phyloP scores from a whole-genome alignment of 1,140 invertebrate genomes.

The Pogonus chalceus region DNA sequence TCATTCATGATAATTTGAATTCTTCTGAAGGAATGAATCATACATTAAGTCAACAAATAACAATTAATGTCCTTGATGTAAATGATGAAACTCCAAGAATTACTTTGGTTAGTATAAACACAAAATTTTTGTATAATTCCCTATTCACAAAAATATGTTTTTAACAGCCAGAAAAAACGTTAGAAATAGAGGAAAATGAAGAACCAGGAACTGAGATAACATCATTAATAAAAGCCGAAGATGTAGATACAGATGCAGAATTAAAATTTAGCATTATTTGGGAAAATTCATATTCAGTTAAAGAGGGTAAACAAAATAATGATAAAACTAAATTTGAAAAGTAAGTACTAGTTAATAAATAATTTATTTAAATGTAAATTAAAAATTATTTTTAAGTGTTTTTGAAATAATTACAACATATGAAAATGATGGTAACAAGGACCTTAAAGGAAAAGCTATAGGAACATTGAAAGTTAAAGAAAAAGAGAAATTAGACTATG shows the following conservation, averaged over 20 bases:
- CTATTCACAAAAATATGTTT: constrained; percentile 29
- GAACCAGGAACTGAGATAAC: constrained; percentile 33
- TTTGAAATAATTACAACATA: constrained; percentile 10
- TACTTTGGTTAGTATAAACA: constrained; percentile 28
- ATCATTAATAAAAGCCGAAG: constrained; percentile 36
- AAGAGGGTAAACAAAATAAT: constrained; percentile 37
- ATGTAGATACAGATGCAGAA: constrained; percentile 42
- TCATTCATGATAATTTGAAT: constrained; percentile 36
- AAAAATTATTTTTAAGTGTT: constrained; percentile 5
- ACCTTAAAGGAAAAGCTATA: constrained; percentile 21
- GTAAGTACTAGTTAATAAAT: constrained; percentile 18
- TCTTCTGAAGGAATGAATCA: constrained; percentile 28
- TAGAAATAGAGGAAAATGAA: constrained; percentile 42
- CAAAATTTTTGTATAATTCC: neutral
- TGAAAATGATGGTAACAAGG: constrained; percentile 3
- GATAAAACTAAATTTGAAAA: constrained; percentile 25
- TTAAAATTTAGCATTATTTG: constrained; percentile 44
- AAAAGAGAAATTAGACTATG: constrained; percentile 42
- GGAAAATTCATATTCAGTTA: constrained; percentile 41
- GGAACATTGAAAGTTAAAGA: constrained; percentile 28
- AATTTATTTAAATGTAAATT: neutral
- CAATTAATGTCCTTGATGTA: constrained; percentile 42
- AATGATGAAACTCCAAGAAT: constrained; percentile 47
- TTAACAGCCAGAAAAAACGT: constrained; percentile 18
- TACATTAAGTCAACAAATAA: constrained; percentile 38